A percentile compares a stretch with the other conserved stretches of the same genome.
Conservation (phyloP, 2,888 invertebrate genomes). For the Stegana nigrithorax region DNA sequence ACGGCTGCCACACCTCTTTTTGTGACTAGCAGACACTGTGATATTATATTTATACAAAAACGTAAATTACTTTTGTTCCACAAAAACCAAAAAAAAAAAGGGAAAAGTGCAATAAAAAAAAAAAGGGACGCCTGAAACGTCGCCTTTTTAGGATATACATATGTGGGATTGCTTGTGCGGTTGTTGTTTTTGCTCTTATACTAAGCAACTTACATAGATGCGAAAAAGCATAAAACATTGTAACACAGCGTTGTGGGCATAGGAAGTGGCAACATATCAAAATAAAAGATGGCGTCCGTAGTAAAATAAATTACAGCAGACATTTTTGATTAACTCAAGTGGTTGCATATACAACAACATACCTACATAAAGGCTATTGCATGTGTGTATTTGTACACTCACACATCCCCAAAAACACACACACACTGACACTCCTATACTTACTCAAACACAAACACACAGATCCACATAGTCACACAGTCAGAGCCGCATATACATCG, state of each 20-base stretch:
- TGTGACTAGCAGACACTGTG: background rate
- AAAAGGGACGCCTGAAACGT: constrained; percentile 13
- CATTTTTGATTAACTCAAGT: constrained; percentile 66
- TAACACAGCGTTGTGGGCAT: too few species aligned
- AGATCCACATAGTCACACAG: constrained; percentile 27
- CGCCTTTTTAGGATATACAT: too few species aligned
- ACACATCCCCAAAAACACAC: background rate
- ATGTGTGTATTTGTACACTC: background rate
- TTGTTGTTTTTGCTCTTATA: too few species aligned
- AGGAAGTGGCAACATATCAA: constrained; percentile 24
- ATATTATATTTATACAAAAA: too few species aligned
- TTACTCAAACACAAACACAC: constrained; percentile 23
- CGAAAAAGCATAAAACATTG: constrained; percentile 29
- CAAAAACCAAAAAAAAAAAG: too few species aligned
- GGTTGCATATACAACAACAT: constrained; percentile 55
- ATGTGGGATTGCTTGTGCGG: too few species aligned
- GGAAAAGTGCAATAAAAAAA: constrained; percentile 33
- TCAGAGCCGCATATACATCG: too few species aligned
- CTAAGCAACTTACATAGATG: constrained; percentile 28
- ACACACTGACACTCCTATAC: background rate
- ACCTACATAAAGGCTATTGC: background rate
- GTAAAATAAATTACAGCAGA: constrained; percentile 66
- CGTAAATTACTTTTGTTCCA: constrained; percentile 37
- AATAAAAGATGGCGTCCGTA: constrained; percentile 60
- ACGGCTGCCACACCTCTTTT: background rate